Evolutionary conservation across 2,797 vertebrate species (phyloP), one percentile per base, ranked within the genome.

Genomic region (Tamandua tetradactyla): DNA sequence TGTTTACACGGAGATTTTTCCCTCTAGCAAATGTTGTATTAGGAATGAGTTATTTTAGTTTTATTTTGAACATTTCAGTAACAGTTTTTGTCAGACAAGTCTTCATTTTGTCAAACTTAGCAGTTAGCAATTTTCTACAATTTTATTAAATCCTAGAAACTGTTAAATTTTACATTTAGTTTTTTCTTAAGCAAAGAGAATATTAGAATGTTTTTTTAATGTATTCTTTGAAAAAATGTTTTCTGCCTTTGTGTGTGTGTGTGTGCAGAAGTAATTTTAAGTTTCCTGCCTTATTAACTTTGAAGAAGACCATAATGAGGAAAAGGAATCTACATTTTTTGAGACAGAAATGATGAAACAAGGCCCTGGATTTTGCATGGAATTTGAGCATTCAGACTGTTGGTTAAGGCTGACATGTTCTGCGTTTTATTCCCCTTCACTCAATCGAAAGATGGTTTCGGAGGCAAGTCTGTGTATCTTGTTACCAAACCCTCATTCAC

Each of bases 141-240:
- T 32, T 86, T 82, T 47, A 88, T 76, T 47, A 93, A 32, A 68
- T 35, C 75, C 69, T 57, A 30, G 2, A 32, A 69, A 74, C 57
- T 11, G 44, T 17, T 47, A 62, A 66, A 49, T 93, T 90, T 96
- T 92, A 14, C 12, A 20, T 32, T 95, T 87, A n/a, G 0, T 40
- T 40, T 32, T 93, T 96, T 97, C 96, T n/a, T 22, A 79, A 81
- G 47, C 78, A 9, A n/a, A 90, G 71, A 88, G n/a, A 42, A 44
- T 23, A 6, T 23, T 35, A 44, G 74, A 93, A 80, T 44, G 11
- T 94, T 95, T 93, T 93, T 94, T 18, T 93, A 75, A 93, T 40
- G 84, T 85, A 83, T 22, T 84, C 49, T 68, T 86, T 89, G 37
- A 72, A 93, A 52, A 87, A 57, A 42, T 69, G 23, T 44, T 95